These are phyloP conservation scores for Papilio helenus DNA, from an alignment of 1,140 invertebrate genomes.

Conservation along the genomic window DNA sequence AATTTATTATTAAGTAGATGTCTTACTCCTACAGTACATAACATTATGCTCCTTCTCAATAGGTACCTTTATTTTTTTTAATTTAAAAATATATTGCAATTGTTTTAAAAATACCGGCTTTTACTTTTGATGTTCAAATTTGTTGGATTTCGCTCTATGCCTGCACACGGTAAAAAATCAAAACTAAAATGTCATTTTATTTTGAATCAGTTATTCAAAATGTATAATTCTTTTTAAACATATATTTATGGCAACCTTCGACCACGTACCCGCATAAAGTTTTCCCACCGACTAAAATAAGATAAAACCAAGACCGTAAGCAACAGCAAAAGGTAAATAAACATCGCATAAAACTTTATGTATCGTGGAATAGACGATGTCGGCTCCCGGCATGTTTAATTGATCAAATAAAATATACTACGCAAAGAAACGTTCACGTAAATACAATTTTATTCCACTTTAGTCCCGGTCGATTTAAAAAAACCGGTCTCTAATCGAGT, in stretches of 20 bases:
- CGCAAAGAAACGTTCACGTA: slow-evolving; percentile 22
- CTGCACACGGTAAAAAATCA: not conserved
- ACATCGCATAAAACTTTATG: slow-evolving; percentile 23
- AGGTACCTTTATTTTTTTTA: too few species aligned
- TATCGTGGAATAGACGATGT: slow-evolving; percentile 25
- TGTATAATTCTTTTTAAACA: not conserved
- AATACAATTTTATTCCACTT: slow-evolving; percentile 24
- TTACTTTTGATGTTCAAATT: not conserved
- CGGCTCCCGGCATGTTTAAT: slow-evolving; percentile 22
- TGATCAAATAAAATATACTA: slow-evolving; percentile 28
- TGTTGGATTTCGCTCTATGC: not conserved
- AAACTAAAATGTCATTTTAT: not conserved
- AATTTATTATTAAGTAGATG: not conserved
- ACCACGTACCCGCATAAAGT: not conserved
- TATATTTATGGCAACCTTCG: not conserved
- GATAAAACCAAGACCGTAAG: slow-evolving; percentile 25
- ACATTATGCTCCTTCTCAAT: not conserved
- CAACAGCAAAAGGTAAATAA: slow-evolving; percentile 17
- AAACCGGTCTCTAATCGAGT: not conserved
- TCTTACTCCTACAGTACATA: too few species aligned
- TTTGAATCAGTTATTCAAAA: not conserved
- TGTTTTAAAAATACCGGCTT: not conserved
- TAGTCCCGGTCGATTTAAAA: slow-evolving; percentile 1
- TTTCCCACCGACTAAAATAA: slow-evolving; percentile 22
- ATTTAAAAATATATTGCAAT: not conserved